phyloP scores from a whole-genome alignment of 2,888 invertebrate genomes.

The Conistra vaccinii region DNA sequence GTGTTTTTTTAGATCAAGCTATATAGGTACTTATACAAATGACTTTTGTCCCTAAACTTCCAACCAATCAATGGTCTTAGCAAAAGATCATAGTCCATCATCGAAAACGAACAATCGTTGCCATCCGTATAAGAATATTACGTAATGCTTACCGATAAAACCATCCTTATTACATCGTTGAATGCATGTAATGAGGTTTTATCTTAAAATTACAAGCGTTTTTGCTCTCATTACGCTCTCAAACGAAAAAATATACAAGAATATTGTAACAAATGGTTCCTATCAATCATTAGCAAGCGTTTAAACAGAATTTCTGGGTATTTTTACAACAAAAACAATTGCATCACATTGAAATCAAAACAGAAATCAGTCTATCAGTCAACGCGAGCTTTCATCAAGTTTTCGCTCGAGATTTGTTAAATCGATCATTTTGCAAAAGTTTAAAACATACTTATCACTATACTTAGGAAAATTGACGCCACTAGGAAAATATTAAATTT shows the following conservation, averaged over 20 bases:
- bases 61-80: neutral
- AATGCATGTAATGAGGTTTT: slow-evolving; percentile 27
- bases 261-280: slow-evolving; percentile 63
- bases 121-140: neutral
- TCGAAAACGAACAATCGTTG: neutral
- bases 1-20: neutral
- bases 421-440: slow-evolving; percentile 30
- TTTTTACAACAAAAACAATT: slow-evolving; percentile 66
- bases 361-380: slow-evolving; percentile 60
- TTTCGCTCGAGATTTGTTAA: slow-evolving; percentile 24
- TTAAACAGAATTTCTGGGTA: slow-evolving; percentile 56
- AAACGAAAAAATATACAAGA: slow-evolving; percentile 50
- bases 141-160: slow-evolving; percentile 23
- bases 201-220: slow-evolving; percentile 40
- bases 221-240: slow-evolving; percentile 46
- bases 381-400: slow-evolving; percentile 43
- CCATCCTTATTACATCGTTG: slow-evolving; percentile 22
- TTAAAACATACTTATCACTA: slow-evolving; percentile 1
- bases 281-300: slow-evolving; percentile 61
- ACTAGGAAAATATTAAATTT: neutral
- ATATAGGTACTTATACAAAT: neutral
- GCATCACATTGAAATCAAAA: slow-evolving; percentile 62
- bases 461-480: slow-evolving; percentile 2
- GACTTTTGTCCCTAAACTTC: neutral
- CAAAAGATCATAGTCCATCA: neutral